phyloP scores from a whole-genome alignment of 2,888 invertebrate species.

The Thysanoteuthis rhombus region DNA sequence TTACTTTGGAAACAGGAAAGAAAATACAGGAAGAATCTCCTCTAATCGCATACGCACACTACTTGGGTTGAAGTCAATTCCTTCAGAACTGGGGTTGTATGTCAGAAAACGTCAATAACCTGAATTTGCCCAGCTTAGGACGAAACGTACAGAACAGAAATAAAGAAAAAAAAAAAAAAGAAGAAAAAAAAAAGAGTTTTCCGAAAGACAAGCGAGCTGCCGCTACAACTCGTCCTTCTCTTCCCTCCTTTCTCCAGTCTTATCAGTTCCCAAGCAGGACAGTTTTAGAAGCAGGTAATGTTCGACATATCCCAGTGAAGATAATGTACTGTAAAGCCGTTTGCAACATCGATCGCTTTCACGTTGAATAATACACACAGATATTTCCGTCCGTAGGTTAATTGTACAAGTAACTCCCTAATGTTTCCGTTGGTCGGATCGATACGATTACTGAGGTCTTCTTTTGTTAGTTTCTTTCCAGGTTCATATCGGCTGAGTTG shows the following conservation, averaged over 20 bases:
- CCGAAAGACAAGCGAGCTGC: neutral
- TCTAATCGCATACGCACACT: neutral
- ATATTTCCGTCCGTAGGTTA: neutral
- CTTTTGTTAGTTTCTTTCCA: neutral
- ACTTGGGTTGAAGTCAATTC: neutral
- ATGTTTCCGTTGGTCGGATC: neutral
- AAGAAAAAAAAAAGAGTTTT: neutral
- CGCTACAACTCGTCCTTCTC: neutral
- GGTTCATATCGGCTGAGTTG: neutral
- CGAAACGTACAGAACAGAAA: neutral
- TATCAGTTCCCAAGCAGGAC: neutral
- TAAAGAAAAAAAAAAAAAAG: too few species aligned
- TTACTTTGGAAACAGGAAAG: neutral
- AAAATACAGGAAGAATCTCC: neutral
- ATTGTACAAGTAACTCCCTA: neutral
- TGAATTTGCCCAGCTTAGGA: neutral
- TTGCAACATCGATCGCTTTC: neutral
- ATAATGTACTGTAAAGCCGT: neutral
- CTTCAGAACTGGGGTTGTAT: neutral
- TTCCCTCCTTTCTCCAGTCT: neutral
- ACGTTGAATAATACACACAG: neutral
- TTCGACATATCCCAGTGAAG: neutral
- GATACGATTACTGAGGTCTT: neutral
- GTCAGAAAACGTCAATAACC: neutral
- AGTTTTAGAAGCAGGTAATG: constrained; percentile 12